Conservation (phyloP, 2,797 vertebrate genomes). For the Sebastes oblongus region DNA sequence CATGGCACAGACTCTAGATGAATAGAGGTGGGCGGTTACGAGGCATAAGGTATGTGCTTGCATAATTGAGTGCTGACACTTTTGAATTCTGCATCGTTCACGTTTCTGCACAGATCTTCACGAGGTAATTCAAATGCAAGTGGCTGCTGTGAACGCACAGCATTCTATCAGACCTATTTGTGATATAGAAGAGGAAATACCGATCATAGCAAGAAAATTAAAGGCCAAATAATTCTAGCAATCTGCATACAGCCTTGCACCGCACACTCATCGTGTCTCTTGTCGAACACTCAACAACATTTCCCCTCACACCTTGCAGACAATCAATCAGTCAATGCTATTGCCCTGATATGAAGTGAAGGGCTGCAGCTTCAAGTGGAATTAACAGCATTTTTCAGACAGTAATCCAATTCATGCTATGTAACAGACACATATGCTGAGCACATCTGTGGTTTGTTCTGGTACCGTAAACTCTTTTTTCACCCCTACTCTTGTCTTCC, state of each 20-base stretch:
- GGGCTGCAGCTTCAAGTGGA: slow-evolving; percentile 46
- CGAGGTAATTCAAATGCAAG: slow-evolving; percentile 46
- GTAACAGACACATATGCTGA: slow-evolving; percentile 42
- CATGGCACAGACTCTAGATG: slow-evolving; percentile 51
- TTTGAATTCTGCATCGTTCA: slow-evolving; percentile 58
- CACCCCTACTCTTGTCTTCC: not conserved
- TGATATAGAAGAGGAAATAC: slow-evolving; percentile 5
- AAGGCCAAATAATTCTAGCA: slow-evolving; percentile 21
- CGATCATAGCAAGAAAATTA: slow-evolving; percentile 16
- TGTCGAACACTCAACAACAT: slow-evolving; percentile 30
- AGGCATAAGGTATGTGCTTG: slow-evolving; percentile 51
- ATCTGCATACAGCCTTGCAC: slow-evolving; percentile 35
- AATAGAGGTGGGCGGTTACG: slow-evolving; percentile 43
- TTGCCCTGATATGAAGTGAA: slow-evolving; percentile 57
- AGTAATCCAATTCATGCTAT: slow-evolving; percentile 60
- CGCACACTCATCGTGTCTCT: slow-evolving; percentile 16
- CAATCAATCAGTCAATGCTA: slow-evolving; percentile 62
- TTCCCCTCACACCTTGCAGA: slow-evolving; percentile 37
- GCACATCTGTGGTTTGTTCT: slow-evolving; percentile 44
- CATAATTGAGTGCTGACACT: slow-evolving; percentile 62
- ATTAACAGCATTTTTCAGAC: slow-evolving; percentile 70
- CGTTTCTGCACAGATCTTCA: slow-evolving; percentile 34
- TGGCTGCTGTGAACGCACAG: slow-evolving; percentile 20
- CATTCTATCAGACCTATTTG: slow-evolving; percentile 8
- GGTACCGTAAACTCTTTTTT: slow-evolving; percentile 20